Percentiles rank a stretch among this genome's conserved stretches.
Evolutionary conservation across 2,113 vertebrate species (phyloP).

Genomic region (Tenrec ecaudatus): DNA sequence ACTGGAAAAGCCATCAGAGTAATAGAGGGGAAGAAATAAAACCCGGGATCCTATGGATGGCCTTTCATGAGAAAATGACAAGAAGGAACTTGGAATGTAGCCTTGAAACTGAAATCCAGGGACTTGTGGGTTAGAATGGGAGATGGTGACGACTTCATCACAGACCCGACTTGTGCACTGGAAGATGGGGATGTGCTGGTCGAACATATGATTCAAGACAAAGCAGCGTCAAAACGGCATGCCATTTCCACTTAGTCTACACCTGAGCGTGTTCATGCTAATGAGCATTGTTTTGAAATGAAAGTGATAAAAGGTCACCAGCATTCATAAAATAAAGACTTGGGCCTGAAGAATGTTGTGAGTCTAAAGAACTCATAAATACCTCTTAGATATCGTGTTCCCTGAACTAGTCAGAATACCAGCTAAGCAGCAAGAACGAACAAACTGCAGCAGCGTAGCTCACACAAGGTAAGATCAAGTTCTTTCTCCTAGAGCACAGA

Average conservation of each 20-base stretch:
- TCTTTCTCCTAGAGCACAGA: too few relatives aligned
- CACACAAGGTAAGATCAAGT: too few relatives aligned
- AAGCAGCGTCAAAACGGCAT: background rate
- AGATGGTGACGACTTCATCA: background rate
- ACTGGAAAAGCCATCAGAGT: background rate
- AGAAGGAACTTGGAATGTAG: background rate
- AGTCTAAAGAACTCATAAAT: background rate
- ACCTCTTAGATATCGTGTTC: background rate
- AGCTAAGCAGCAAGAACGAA: background rate
- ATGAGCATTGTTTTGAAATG: background rate
- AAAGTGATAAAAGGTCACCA: background rate
- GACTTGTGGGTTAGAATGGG: background rate
- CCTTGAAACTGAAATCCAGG: background rate
- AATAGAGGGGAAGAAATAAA: background rate
- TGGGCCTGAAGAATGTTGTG: background rate
- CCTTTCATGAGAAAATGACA: background rate
- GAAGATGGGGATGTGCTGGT: background rate
- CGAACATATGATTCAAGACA: background rate
- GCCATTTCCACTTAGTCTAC: background rate
- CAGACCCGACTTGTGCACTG: background rate
- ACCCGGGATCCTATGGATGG: background rate
- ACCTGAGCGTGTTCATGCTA: background rate
- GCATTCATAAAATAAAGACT: accelerated
- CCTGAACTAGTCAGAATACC: background rate
- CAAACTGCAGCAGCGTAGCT: too few relatives aligned